Evolutionary conservation across 2,797 vertebrate genomes (phyloP), one percentile per base, ranked within the genome.

Genomic region (Cyclura pinguis): DNA sequence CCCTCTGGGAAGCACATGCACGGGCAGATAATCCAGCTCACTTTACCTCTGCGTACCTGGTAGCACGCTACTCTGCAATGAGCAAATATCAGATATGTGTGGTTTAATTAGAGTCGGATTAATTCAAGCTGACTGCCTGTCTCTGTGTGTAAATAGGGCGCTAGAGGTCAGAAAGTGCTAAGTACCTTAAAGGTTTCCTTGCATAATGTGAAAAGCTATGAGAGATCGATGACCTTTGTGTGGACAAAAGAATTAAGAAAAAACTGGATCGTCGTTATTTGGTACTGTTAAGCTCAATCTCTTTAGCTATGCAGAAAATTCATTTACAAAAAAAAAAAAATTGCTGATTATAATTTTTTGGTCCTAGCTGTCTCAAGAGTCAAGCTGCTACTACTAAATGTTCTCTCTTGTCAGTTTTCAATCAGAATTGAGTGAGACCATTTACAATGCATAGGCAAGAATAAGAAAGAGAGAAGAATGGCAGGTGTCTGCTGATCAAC

Each of bases 21-120:
- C 90, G 27, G 52, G 93, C 94, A 96, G 97, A 96, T 98, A 98
- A 98, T 98, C 98, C 98, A 97, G 95, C 95, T 96, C 95, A 94
- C 86, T 95, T 97, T 96, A 95, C 95, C 95, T 96, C 93, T 96
- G 96, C 93, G 98, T 98, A 98, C 98, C 98, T 98, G 98, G 98
- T 96, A 98, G 98, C 97, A 97, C 94, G 88, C 96, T 98, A 97
- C 97, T 96, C 97, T 96, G 96, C 97, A 97, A 93, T 94, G 96
- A 97, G 97, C 97, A 97, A 98, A 94, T 96, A 96, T 96, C 96
- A 96, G 97, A 97, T 97, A 96, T 96, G 96, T 96, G 97, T 96
- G 95, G 94, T 96, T 97, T 95, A 91, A 96, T 93, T 95, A 96
- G 96, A 96, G 95, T 96, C 93, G 95, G 95, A 92, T 95, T 97